Evolutionary conservation across 2,888 invertebrate species (phyloP).

Genomic region (Melinaea marsaeus): DNA sequence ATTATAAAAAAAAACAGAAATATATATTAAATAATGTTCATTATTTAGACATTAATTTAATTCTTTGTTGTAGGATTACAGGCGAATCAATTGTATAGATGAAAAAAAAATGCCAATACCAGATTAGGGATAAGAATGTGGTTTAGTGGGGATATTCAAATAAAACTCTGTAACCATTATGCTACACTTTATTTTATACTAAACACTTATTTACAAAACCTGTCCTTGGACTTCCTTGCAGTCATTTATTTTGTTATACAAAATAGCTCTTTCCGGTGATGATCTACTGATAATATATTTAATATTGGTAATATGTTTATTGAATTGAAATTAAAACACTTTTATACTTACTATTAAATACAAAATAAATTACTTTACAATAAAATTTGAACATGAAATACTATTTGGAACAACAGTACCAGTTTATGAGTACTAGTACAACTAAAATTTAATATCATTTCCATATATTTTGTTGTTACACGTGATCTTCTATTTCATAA

Average conservation of each 20-base stretch:
- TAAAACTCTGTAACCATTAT: slow-evolving; percentile 70
- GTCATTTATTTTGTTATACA: slow-evolving; percentile 35
- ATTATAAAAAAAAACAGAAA: slow-evolving; percentile 2
- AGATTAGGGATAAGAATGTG: slow-evolving; percentile 26
- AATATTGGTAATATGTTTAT: slow-evolving; percentile 28
- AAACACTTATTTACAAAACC: slow-evolving; percentile 69
- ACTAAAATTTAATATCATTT: background rate
- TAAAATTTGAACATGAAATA: slow-evolving; percentile 31
- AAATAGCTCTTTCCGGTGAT: slow-evolving; percentile 39
- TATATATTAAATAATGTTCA: background rate
- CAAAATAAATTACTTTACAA: slow-evolving; percentile 66
- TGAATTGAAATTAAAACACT: slow-evolving; percentile 31
- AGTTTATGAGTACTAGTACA: background rate
- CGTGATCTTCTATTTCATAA: no score
- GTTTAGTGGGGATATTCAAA: slow-evolving; percentile 32
- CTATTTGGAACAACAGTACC: background rate
- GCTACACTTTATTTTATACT: slow-evolving; percentile 69
- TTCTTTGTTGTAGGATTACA: slow-evolving; percentile 49
- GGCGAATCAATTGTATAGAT: slow-evolving; percentile 42
- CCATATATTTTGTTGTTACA: no score
- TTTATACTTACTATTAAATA: slow-evolving; percentile 48
- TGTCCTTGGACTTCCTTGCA: slow-evolving; percentile 48
- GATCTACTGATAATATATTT: slow-evolving; percentile 24
- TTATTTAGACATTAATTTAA: slow-evolving; percentile 9
- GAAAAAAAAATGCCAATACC: slow-evolving; percentile 37